A percentile compares a stretch with the other conserved stretches of the same genome.
Conservation (phyloP, 2,888 invertebrate genomes). For the Blastobasis adustella region DNA sequence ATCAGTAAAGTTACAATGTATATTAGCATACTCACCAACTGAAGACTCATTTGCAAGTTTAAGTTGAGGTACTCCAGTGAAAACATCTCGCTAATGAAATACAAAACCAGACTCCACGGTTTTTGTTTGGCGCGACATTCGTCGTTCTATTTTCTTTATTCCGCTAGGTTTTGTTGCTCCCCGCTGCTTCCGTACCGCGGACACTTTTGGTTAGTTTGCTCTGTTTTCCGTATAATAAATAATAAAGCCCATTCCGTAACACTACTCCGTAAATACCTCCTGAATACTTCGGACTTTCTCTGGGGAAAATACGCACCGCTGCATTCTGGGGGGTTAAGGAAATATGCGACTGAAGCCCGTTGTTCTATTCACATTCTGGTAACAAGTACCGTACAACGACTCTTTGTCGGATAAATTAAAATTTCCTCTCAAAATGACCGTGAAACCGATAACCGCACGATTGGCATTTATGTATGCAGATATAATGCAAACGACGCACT, state of each 20-base stretch:
- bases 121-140: slow-evolving; percentile 46
- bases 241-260: slow-evolving; percentile 49
- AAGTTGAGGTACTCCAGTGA: not conserved
- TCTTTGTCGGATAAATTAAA: slow-evolving; percentile 1
- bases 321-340: slow-evolving; percentile 18
- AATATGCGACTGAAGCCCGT: not conserved
- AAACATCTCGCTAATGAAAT: not conserved
- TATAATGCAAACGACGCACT: slow-evolving; percentile 37
- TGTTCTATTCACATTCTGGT: not conserved
- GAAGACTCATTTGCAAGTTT: too few relatives aligned
- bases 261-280: slow-evolving; percentile 10
- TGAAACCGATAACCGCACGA: slow-evolving; percentile 40
- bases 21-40: too few relatives aligned
- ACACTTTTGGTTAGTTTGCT: slow-evolving; percentile 73
- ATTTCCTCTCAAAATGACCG: slow-evolving; percentile 21
- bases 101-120: slow-evolving; percentile 28
- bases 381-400: not conserved
- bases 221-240: slow-evolving; percentile 70
- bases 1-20: too few relatives aligned
- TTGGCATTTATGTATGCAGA: slow-evolving; percentile 44
- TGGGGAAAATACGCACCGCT: slow-evolving; percentile 13
- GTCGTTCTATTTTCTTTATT: slow-evolving; percentile 63
- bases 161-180: slow-evolving; percentile 59
- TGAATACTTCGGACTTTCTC: not conserved
- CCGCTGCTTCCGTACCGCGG: slow-evolving; percentile 67